phyloP scores from a whole-genome alignment of 2,113 vertebrate genomes.

The Anoura caudifer region DNA sequence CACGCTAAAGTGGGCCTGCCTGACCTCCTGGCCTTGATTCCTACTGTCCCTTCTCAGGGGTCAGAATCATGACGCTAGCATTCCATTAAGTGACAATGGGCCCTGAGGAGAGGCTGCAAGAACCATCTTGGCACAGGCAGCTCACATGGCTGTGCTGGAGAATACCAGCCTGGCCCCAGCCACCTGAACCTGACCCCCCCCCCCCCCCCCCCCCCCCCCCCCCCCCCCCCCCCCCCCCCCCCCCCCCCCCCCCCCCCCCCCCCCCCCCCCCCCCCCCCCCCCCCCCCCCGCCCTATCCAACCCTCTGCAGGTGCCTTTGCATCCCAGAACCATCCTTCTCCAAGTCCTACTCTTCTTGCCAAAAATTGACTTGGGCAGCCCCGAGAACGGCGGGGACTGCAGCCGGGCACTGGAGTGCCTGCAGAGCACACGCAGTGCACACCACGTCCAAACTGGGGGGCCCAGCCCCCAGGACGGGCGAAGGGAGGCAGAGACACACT shows the following conservation, averaged over 20 bases:
- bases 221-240: background rate
- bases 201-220: background rate
- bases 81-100: background rate
- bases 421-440: too few relatives aligned
- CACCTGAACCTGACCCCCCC: background rate
- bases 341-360: background rate
- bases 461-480: background rate
- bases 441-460: background rate
- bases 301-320: background rate
- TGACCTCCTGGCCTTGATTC: background rate
- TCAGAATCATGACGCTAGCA: background rate
- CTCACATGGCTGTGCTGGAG: background rate
- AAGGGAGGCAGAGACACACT: background rate
- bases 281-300: too few relatives aligned
- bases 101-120: accelerated
- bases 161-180: background rate
- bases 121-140: background rate
- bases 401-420: background rate
- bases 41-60: background rate
- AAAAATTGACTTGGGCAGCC: background rate
- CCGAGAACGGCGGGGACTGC: too few relatives aligned
- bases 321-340: background rate
- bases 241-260: background rate
- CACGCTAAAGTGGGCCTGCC: background rate
- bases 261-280: background rate